Evolutionary conservation across 2,888 invertebrate genomes (phyloP).

Genomic region (Lochmaea crataegi): DNA sequence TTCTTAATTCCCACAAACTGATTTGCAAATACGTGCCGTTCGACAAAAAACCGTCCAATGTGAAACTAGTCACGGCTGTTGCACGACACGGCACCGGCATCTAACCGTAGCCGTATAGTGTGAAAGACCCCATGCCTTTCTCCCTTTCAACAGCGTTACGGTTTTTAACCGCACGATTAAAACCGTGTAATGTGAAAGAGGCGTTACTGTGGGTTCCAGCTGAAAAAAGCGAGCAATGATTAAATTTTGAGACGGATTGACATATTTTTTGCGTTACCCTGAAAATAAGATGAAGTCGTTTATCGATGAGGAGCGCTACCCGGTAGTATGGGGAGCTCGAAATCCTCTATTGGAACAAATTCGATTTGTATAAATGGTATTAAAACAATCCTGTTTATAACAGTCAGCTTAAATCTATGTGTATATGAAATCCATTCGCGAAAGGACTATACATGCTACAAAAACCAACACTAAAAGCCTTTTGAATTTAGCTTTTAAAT

Average conservation of each 20-base stretch:
- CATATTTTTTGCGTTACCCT: constrained; percentile 3
- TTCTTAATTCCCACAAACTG: no score
- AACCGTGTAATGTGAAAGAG: no score
- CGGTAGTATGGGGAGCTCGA: constrained; percentile 37
- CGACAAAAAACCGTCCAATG: no score
- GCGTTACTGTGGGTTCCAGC: no score
- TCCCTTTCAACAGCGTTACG: no score
- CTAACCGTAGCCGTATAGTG: no score
- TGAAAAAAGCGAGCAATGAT: no score
- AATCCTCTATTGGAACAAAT: constrained; percentile 65
- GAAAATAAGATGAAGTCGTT: not conserved
- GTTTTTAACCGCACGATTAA: no score
- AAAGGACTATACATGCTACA: constrained; percentile 50
- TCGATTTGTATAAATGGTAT: constrained; percentile 72
- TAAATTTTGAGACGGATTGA: not conserved
- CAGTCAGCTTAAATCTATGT: constrained; percentile 56
- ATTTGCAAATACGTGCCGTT: no score
- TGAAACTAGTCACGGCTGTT: no score
- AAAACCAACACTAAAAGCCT: constrained; percentile 49
- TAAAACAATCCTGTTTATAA: constrained; percentile 71
- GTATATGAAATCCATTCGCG: constrained; percentile 43
- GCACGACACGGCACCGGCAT: no score
- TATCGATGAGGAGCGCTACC: not conserved
- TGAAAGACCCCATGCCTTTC: no score
- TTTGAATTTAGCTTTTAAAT: constrained; percentile 43